Conservation (phyloP, 2,113 vertebrate genomes). For the Dicerorhinus sumatrensis region DNA sequence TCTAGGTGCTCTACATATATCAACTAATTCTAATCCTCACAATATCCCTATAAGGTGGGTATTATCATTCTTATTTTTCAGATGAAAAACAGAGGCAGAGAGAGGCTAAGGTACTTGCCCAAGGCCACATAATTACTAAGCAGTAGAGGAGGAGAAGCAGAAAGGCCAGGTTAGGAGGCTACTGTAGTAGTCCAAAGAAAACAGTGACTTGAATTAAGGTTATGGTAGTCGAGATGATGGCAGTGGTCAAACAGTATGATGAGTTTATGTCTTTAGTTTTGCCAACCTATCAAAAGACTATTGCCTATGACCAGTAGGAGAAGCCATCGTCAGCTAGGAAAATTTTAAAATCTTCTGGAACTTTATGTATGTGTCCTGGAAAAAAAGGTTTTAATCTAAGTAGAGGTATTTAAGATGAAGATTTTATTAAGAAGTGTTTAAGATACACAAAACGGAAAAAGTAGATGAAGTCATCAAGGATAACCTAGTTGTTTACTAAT, state of each 20-base stretch:
- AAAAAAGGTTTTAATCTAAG: not conserved
- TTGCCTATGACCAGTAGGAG: not conserved
- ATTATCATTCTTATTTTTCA: constrained; percentile 15
- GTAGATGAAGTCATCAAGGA: constrained; percentile 4
- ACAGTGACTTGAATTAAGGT: not conserved
- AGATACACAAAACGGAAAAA: not conserved
- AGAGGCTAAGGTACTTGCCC: not conserved
- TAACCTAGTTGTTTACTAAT: not conserved
- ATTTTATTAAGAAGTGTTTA: constrained; percentile 32
- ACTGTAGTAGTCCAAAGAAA: not conserved
- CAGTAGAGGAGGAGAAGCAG: not conserved
- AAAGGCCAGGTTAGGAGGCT: not conserved
- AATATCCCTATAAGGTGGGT: not conserved
- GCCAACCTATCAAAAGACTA: not conserved
- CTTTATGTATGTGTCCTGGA: not conserved
- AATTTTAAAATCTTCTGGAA: not conserved
- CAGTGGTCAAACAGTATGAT: not conserved
- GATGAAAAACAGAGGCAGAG: not conserved
- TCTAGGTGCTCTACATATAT: not conserved
- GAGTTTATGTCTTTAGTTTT: constrained; percentile 1
- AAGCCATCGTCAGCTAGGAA: not conserved
- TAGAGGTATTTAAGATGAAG: not conserved
- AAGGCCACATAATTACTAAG: not conserved
- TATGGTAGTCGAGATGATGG: not conserved
- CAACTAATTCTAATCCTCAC: not conserved